Base-by-base conservation (phyloP, 2,113 vertebrate species). In the Psammodynastes pulverulentus region DNA sequence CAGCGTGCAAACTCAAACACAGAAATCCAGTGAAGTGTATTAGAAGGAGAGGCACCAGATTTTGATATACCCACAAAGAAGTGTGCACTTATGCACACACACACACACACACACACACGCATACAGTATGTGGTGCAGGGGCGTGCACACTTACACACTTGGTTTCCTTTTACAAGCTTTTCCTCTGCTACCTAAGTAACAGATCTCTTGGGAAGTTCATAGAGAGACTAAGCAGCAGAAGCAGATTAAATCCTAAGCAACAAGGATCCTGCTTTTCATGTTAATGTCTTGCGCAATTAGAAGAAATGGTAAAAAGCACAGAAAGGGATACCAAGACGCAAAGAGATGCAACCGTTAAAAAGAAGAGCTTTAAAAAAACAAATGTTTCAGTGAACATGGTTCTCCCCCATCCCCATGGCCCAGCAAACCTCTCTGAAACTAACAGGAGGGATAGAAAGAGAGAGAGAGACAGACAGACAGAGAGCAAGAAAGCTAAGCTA, bases 211-310 rank as follows among this genome's bases (percentile, higher is more conserved):
- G 93, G 92, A 94, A 89, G 7, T 91, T 93, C 54, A 91, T 46
- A 93, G 84, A 88, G 54, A 87, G 0, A 94, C 94, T 79, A 90
- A 87, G 0, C 89, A 72, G 86, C 85, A 93, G 92, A 92, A 94
- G 94, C 93, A 0, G 15, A 95, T 96, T 95, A 96, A 94, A 93
- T 96, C 91, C 94, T 94, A 94, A 94, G 93, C 94, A 96, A 96
- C 95, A 58, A 84, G 92, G 94, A 92, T 89, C 79, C 89, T 90
- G 67, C 84, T 88, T 79, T 58, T n/a, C 92, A 84, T 43, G 21
- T 53, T 95, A 94, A 89, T 51, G 39, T 92, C 58, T 49, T 2
- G 26, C 45, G 89, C 23, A 29, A 95, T 94, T 92, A 91, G 29
- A 46, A 1, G 94, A 87, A 92, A 54, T 13, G 4, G 12, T 46